These are phyloP conservation scores for Pluvianellus socialis DNA, from an alignment of 2,113 vertebrate genomes.

Conservation along the genomic window DNA sequence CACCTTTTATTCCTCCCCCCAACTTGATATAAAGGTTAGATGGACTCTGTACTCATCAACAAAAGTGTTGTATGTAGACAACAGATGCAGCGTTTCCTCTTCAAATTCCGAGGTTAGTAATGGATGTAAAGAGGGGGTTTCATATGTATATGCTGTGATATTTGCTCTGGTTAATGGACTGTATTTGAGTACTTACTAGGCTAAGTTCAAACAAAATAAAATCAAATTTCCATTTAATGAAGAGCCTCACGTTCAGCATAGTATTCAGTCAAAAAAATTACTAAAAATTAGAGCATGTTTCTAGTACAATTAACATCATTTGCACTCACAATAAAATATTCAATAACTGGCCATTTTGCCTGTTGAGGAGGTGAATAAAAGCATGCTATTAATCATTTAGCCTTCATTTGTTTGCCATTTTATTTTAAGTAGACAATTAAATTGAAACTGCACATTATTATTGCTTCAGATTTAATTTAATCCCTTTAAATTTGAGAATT, in stretches of 20 bases:
- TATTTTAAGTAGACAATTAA: constrained; percentile 77
- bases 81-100: constrained; percentile 78
- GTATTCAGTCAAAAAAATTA: constrained; percentile 78
- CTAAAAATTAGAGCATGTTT: constrained; percentile 84
- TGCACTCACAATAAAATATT: constrained; percentile 84
- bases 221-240: constrained; percentile 89
- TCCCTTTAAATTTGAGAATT: constrained; percentile 75
- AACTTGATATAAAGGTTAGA: constrained; percentile 58
- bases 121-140: constrained; percentile 66
- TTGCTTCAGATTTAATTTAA: constrained; percentile 82
- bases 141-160: constrained; percentile 68
- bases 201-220: constrained; percentile 88
- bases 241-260: constrained; percentile 75
- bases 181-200: constrained; percentile 81
- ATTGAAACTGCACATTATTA: constrained; percentile 80
- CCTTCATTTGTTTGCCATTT: constrained; percentile 80
- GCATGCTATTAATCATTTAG: constrained; percentile 84
- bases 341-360: constrained; percentile 82
- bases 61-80: constrained; percentile 57
- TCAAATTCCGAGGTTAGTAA: constrained; percentile 76
- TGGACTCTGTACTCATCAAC: constrained; percentile 64
- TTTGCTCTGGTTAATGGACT: constrained; percentile 82
- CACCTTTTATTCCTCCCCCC: constrained; percentile 62
- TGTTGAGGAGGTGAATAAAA: constrained; percentile 82
- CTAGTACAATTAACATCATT: constrained; percentile 80